phyloP scores from a whole-genome alignment of 2,113 vertebrate genomes.

The Scytalopus superciliaris region DNA sequence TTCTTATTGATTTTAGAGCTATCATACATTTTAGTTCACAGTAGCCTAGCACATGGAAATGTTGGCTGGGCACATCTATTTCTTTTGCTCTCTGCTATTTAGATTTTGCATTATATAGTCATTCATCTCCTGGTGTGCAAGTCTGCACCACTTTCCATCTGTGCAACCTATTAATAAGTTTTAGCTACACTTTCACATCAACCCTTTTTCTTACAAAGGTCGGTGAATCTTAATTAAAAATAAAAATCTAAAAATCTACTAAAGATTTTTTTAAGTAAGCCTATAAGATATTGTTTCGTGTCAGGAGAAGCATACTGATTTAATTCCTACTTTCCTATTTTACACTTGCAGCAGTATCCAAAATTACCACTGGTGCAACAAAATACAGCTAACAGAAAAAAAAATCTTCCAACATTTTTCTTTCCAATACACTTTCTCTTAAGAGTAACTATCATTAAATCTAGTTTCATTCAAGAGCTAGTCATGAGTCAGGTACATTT shows the following conservation, averaged over 20 bases:
- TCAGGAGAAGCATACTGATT: neutral
- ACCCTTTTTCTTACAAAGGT: neutral
- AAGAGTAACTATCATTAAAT: neutral
- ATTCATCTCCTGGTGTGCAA: neutral
- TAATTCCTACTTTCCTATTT: neutral
- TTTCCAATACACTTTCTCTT: neutral
- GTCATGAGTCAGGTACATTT: neutral
- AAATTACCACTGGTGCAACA: neutral
- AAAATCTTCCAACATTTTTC: neutral
- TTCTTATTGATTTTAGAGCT: conserved; percentile 27
- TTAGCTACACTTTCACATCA: neutral
- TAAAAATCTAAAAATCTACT: neutral
- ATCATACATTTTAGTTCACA: neutral
- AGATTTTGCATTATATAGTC: neutral
- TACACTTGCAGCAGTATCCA: neutral
- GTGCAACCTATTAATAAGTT: neutral
- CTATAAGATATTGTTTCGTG: neutral
- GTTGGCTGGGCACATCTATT: neutral
- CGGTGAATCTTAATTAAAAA: neutral
- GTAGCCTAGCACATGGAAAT: neutral
- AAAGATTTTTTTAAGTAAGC: neutral
- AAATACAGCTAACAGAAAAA: neutral
- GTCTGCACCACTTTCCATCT: neutral
- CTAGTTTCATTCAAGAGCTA: neutral
- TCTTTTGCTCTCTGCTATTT: neutral